Base-by-base conservation (phyloP, 2,113 vertebrate species). In the Gracilinanus agilis region DNA sequence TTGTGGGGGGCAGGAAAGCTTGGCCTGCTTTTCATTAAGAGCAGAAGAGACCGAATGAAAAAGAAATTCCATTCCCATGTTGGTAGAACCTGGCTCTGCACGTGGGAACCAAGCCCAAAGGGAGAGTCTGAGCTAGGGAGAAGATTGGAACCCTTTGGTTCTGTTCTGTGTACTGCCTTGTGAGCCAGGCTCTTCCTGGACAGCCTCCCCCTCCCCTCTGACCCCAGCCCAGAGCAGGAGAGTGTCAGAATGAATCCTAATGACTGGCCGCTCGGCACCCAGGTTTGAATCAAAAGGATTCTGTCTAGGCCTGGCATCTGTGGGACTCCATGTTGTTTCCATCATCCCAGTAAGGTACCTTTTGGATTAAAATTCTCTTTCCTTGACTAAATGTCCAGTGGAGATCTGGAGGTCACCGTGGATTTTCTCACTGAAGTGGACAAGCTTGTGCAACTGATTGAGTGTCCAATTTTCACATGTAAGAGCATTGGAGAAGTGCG, bases 381-480 rank as follows among this genome's bases (percentile, higher is more conserved):
- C 98, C 98, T 99, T 99, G 97, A 99, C 98, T 0, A 21, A 9
- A 44, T 54, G 0, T 61, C 90, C 98, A 99, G 99, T 2, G 99
- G 99, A 54, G 99, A 99, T 94, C 98, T 99, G 92, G 99, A 99
- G 98, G 99, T 99, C 97, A 99, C 99, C 0, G 99, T 99, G 95
- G 99, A 99, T 97, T 99, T 99, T 97, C 99, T 99, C 94, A 99
- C 99, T 0, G 99, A 99, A 96, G 99, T 99, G 53, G 99, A 99
- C 99, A 99, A 99, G 96, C 98, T 99, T 97, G 99, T 99, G 16
- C 99, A 99, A 97, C 99, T 99, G 97, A 99, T 99, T 0, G 99
- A 99, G 98, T 99, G 99, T 93, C 99, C 99, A 89, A 99, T 99
- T 96, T 99, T 99, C 98, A 99, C 99, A 0, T 99, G 99, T 99